Base-by-base conservation (phyloP, 30 jellyfish, hydroid and myxozoan species). In the Sanderia malayensis region DNA sequence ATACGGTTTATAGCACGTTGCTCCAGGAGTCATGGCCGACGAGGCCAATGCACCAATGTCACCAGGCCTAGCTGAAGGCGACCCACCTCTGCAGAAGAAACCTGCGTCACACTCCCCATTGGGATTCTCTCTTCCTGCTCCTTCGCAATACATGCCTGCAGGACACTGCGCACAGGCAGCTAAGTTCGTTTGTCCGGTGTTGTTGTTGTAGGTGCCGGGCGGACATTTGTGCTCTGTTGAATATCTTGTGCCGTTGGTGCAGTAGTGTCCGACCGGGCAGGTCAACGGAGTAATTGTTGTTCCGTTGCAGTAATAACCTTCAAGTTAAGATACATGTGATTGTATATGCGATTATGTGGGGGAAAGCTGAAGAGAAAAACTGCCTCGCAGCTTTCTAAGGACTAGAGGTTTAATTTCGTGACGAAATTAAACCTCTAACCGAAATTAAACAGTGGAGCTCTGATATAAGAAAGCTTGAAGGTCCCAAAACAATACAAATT, bases 241-340 rank as follows among this genome's bases (percentile, higher is more conserved):
- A 57, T 47, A 47, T 30, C 47, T 37, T 8, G 97, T 88, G n/a
- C 92, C 95, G 45, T 80, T 88, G 34, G 70, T 26, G 79, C 97
- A 88, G 55, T 61, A 88, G 72, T 88, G 92, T 23, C 97, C 97
- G 20, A 52, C 47, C 2, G 95, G 97, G 75, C 97, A 88, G 53
- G 45, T 32, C 29, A 25, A 65, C 24, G 97, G 97, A 46, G 67
- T 49, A 17, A 88, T 63, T 3, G 95, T 80, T 23, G 76, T 70
- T 17, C 86, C 86, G 20, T 78, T 80, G 79, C 97, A 88, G 61
- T 61, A 88, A 19, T 62, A 34, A 11, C 97, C 97, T 88, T 53
- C 4, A 59, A 44, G 21, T n/a, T n/a, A n/a, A n/a, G n/a, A n/a
- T n/a, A n/a, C n/a, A n/a, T n/a, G n/a, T n/a, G n/a, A n/a, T n/a